phyloP scores from a whole-genome alignment of 1,140 invertebrate species.

The Sarcophaga bullata region DNA sequence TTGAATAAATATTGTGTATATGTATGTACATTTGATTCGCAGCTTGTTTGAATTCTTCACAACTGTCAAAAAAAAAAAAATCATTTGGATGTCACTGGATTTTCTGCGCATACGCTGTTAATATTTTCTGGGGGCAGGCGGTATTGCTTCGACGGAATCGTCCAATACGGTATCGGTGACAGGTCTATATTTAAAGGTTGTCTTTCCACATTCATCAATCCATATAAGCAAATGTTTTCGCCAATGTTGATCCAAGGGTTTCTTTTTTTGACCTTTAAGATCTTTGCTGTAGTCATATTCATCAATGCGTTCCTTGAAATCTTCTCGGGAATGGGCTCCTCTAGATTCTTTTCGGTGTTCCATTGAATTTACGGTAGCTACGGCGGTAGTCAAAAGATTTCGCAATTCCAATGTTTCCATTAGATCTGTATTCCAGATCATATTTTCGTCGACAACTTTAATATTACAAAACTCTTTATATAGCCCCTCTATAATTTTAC shows the following conservation, averaged over 20 bases:
- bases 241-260: constrained; percentile 87
- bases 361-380: constrained; percentile 89
- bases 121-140: constrained; percentile 90
- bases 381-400: constrained; percentile 93
- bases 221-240: constrained; percentile 91
- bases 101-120: constrained; percentile 65
- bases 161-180: constrained; percentile 93
- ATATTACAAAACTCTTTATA: constrained; percentile 75
- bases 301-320: constrained; percentile 90
- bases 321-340: constrained; percentile 96
- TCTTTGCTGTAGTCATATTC: constrained; percentile 92
- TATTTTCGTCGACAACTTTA: constrained; percentile 70
- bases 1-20: too few species aligned
- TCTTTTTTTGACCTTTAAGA: constrained; percentile 73
- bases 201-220: constrained; percentile 78
- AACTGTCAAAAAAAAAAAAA: too few species aligned
- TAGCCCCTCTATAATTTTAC: constrained; percentile 70
- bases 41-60: too few species aligned
- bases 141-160: constrained; percentile 80
- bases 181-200: constrained; percentile 83
- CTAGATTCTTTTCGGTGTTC: constrained; percentile 95
- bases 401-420: constrained; percentile 96
- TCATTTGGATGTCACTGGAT: too few species aligned
- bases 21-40: too few species aligned
- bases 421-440: constrained; percentile 97